Evolutionary conservation across 1,140 invertebrate genomes (phyloP).

Genomic region (Lethrus apterus): DNA sequence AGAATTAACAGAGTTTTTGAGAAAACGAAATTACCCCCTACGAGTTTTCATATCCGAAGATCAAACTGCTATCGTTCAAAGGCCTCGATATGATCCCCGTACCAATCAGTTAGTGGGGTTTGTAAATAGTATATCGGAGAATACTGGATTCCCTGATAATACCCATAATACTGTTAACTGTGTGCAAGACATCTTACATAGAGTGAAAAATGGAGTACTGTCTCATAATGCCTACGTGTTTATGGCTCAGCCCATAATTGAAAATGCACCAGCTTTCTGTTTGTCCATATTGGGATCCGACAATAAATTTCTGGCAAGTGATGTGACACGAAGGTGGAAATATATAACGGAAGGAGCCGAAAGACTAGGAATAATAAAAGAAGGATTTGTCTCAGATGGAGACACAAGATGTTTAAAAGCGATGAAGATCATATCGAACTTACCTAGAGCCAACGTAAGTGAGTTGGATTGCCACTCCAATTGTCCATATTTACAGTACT

Average conservation of each 20-base stretch:
- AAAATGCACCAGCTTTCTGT: slow-evolving; percentile 16
- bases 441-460: background rate
- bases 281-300: slow-evolving; percentile 16
- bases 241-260: slow-evolving; percentile 16
- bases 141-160: too few relatives aligned
- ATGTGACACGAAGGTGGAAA: slow-evolving; percentile 15
- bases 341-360: background rate
- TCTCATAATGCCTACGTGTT: slow-evolving; percentile 5
- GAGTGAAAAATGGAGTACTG: too few relatives aligned
- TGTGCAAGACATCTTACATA: too few relatives aligned
- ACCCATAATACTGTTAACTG: too few relatives aligned
- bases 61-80: background rate
- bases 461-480: too few relatives aligned
- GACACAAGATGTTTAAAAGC: background rate
- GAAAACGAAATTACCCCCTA: background rate
- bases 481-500: background rate
- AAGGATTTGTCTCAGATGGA: slow-evolving; percentile 14
- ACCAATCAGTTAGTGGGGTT: slow-evolving; percentile 1
- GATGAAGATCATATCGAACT: background rate
- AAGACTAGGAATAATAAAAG: slow-evolving; percentile 6
- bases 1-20: background rate
- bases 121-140: background rate
- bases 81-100: background rate
- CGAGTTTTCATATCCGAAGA: background rate
- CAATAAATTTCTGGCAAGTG: slow-evolving; percentile 15